phyloP scores from a whole-genome alignment of 2,888 invertebrate species.

The Mimumesa dahlbomi region DNA sequence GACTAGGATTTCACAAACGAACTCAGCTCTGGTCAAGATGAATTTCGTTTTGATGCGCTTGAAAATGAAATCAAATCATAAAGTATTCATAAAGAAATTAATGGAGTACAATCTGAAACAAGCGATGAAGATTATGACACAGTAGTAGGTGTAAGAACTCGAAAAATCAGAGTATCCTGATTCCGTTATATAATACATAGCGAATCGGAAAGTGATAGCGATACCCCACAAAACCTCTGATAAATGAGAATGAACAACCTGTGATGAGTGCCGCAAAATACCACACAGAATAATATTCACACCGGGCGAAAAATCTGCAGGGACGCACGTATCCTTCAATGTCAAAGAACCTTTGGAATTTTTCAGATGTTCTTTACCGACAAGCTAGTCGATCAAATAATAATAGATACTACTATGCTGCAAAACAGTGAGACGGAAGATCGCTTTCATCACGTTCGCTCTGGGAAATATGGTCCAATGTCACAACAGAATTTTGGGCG shows the following conservation, averaged over 20 bases:
- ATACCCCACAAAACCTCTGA: slow-evolving; percentile 21
- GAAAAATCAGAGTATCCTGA: slow-evolving; percentile 28
- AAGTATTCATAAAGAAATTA: slow-evolving; percentile 18
- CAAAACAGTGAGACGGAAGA: not conserved
- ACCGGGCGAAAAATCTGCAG: slow-evolving; percentile 28
- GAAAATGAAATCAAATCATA: slow-evolving; percentile 6
- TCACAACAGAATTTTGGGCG: slow-evolving; percentile 3
- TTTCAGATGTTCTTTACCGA: slow-evolving; percentile 30
- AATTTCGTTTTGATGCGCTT: slow-evolving; percentile 15
- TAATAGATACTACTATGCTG: slow-evolving; percentile 4
- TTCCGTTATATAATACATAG: too few relatives aligned
- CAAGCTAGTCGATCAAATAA: slow-evolving; percentile 15
- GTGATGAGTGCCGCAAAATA: slow-evolving; percentile 21
- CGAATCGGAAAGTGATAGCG: slow-evolving; percentile 22
- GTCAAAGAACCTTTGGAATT: slow-evolving; percentile 14
- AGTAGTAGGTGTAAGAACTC: slow-evolving; percentile 22
- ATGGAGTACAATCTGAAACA: slow-evolving; percentile 3
- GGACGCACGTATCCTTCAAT: slow-evolving; percentile 21
- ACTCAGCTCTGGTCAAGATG: slow-evolving; percentile 28
- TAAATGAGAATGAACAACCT: slow-evolving; percentile 21
- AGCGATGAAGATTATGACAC: slow-evolving; percentile 26
- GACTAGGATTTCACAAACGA: slow-evolving; percentile 30
- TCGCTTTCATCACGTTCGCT: not conserved
- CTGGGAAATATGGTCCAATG: slow-evolving; percentile 1
- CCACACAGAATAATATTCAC: slow-evolving; percentile 19